These are phyloP conservation scores for Nothocercus julius DNA, from an alignment of 2,113 vertebrate species.

Conservation along the genomic window DNA sequence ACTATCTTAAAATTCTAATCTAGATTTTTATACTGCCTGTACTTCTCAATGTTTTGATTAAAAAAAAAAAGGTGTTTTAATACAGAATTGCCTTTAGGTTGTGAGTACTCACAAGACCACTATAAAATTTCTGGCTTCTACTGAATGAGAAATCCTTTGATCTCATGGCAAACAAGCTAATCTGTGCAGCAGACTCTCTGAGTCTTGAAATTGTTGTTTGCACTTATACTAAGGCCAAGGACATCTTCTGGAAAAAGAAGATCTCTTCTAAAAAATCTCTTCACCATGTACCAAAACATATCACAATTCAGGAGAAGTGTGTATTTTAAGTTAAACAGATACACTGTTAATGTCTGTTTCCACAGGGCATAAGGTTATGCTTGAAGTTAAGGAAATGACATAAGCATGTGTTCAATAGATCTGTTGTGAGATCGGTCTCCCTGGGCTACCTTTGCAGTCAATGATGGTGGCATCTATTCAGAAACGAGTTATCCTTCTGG, in stretches of 20 bases:
- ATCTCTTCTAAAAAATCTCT: background rate
- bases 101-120: background rate
- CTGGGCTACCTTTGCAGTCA: background rate
- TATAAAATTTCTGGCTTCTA: background rate
- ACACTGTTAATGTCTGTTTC: background rate
- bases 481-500: background rate
- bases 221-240: background rate
- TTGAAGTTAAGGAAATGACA: background rate
- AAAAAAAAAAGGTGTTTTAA: background rate
- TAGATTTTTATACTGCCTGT: fast-evolving
- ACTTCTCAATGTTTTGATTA: background rate
- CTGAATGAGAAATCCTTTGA: background rate
- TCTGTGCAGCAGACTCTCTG: background rate
- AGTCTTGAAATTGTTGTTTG: background rate
- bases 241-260: background rate
- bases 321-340: background rate
- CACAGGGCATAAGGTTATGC: background rate
- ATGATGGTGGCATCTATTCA: background rate
- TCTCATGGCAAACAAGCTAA: background rate
- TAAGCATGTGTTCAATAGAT: background rate
- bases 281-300: background rate
- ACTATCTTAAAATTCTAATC: background rate
- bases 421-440: too few relatives aligned
- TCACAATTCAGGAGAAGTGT: fast-evolving
- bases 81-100: background rate